phyloP scores from a whole-genome alignment of 2,113 vertebrate species.

The Martes martes region DNA sequence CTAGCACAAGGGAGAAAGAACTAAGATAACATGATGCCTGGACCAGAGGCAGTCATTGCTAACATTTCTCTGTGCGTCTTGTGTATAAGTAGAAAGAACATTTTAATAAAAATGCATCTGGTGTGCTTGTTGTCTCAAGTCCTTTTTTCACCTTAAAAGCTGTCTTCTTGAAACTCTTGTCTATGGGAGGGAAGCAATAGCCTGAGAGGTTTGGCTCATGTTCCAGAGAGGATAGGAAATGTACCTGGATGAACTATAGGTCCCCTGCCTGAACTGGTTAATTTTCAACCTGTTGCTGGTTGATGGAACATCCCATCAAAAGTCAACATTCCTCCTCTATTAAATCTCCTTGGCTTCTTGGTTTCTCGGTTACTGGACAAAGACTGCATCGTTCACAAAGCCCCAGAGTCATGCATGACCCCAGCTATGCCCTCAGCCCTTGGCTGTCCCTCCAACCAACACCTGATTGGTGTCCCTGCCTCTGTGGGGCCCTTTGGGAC shows the following conservation, averaged over 20 bases:
- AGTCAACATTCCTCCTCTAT: background rate
- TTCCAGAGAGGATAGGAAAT: background rate
- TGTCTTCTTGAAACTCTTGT: background rate
- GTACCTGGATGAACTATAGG: background rate
- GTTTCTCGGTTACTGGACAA: background rate
- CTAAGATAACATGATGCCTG: background rate
- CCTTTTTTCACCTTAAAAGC: background rate
- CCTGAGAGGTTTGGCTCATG: background rate
- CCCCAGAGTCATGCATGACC: background rate
- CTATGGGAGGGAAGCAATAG: background rate
- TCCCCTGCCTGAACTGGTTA: background rate
- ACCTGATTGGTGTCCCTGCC: background rate
- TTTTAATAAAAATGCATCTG: background rate
- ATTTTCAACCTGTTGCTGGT: background rate
- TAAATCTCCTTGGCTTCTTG: background rate
- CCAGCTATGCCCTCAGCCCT: background rate
- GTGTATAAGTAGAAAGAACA: background rate
- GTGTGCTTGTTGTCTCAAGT: background rate
- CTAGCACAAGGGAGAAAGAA: background rate
- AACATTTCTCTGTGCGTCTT: background rate
- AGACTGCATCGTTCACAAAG: background rate
- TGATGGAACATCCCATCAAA: background rate
- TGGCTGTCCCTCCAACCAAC: fast-evolving
- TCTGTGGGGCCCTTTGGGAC: background rate
- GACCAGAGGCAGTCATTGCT: background rate